Evolutionary conservation across 2,797 vertebrate species (phyloP), one percentile per base, ranked within the genome.

Genomic region (Ptychadena robeensis): DNA sequence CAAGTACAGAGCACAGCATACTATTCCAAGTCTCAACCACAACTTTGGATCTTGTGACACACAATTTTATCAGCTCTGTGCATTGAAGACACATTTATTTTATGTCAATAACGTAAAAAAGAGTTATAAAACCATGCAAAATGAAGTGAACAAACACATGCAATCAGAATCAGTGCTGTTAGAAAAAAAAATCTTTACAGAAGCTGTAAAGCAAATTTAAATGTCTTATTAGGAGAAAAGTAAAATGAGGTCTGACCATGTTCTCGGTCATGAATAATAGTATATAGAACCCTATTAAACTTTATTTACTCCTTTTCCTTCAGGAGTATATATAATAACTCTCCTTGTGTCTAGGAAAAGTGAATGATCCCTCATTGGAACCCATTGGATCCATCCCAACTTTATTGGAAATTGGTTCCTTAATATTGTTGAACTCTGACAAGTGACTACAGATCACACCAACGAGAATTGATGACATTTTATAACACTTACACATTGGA

Each of bases 91-190:
- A 53, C 18, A 18, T 18, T 18, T 53, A 9, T 9, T 22, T n/a
- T 22, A 53, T 53, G 18, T 53, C 44, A n/a, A 22, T 11, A 28
- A 48, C 37, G 11, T 28, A 66, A 40, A 15, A 18, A 18, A 6
- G 6, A 10, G 6, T 65, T 31, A 35, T 44, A 32, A 9, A 53
- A 35, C 14, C 27, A 78, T 78, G 75, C 74, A 53, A 22, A 22
- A 53, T 53, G 18, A 1, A 53, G 6, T 67, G 74, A 32, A 77
- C 38, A 44, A 31, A 65, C 1, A 18, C 75, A 78, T 78, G 75
- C 75, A 67, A 32, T 67, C 11, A 66, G 4, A 18, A 67, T n/a
- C 31, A 66, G 31, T n/a, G 32, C 32, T 67, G 9, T 9, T 11
- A 37, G n/a, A 67, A 9, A 37, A n/a, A 67, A 9, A 35, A 22